Conservation (phyloP, 2,113 vertebrate species). For the Nycticorax nycticorax region DNA sequence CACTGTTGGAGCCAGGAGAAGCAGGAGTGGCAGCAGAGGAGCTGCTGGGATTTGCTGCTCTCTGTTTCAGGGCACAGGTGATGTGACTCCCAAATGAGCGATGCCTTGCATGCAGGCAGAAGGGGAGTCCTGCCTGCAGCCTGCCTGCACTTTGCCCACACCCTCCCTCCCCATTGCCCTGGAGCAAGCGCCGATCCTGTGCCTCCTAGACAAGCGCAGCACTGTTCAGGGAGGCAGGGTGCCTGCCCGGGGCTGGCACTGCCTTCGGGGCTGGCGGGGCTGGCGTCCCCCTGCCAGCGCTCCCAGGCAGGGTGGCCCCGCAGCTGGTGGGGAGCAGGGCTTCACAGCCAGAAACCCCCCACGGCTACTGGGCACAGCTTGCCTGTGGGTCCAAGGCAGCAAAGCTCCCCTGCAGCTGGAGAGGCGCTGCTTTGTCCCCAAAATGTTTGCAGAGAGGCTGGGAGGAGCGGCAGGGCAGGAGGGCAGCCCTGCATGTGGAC, state of each 20-base stretch:
- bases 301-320: fast-evolving
- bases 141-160: background rate
- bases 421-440: background rate
- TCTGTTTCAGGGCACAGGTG: background rate
- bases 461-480: background rate
- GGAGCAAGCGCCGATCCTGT: fast-evolving
- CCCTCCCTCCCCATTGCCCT: background rate
- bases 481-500: fast-evolving
- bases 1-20: background rate
- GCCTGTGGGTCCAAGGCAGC: background rate
- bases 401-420: background rate
- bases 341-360: background rate
- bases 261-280: background rate
- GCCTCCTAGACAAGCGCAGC: background rate
- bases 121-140: background rate
- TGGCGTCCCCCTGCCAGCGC: background rate
- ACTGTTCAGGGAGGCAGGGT: background rate
- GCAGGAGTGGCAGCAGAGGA: background rate
- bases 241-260: background rate
- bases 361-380: background rate
- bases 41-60: background rate
- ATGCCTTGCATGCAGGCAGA: background rate
- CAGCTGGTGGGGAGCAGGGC: background rate
- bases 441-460: background rate
- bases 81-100: background rate